These are phyloP conservation scores for Laothoe populi DNA, from an alignment of 2,888 invertebrate species.

Conservation along the genomic window DNA sequence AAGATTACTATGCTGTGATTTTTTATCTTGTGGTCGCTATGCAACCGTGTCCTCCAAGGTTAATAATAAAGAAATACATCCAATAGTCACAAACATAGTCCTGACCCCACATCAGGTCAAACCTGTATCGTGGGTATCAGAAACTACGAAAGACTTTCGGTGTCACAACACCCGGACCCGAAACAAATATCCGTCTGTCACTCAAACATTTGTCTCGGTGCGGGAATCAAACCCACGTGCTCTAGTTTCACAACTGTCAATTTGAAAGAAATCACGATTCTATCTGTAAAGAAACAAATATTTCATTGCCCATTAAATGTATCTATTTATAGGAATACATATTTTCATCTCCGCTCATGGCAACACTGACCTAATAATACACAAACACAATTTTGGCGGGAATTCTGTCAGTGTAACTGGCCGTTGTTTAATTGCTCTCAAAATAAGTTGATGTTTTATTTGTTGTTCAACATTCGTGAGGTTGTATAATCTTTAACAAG, in stretches of 20 bases:
- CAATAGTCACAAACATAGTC: too few species aligned
- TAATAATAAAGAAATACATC: too few species aligned
- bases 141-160: too few species aligned
- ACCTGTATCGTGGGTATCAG: too few species aligned
- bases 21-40: too few species aligned
- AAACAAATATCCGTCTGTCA: too few species aligned
- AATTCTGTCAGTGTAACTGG: neutral
- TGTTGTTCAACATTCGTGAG: neutral
- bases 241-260: neutral
- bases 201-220: too few species aligned
- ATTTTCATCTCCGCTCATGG: neutral
- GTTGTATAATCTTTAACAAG: neutral
- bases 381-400: neutral
- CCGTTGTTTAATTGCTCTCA: neutral
- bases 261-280: neutral
- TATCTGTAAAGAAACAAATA: neutral
- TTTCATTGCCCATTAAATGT: neutral
- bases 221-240: too few species aligned
- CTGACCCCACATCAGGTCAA: too few species aligned
- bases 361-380: neutral
- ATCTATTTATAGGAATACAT: slow-evolving; percentile 10
- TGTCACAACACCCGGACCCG: too few species aligned
- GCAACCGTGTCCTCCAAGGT: too few species aligned
- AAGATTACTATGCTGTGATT: too few species aligned
- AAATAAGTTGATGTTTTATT: neutral